Percentiles rank a stretch among this genome's conserved stretches.
Evolutionary conservation across 2,888 invertebrate genomes (phyloP).

Genomic region (Gymnoscelis rufifasciata): DNA sequence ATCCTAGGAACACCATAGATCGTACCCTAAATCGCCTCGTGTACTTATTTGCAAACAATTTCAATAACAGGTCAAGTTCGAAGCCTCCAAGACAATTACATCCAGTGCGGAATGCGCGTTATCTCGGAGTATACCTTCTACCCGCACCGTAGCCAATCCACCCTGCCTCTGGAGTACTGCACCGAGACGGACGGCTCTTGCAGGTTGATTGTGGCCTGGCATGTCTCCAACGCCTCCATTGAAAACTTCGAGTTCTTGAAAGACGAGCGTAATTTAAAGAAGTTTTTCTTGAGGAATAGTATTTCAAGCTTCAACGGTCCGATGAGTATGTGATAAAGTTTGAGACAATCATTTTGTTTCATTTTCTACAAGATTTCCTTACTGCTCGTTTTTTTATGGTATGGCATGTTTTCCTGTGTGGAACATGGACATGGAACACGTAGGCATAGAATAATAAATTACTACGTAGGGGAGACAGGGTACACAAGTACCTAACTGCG

Average conservation of each 20-base stretch:
- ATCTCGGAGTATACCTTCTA: slow-evolving; percentile 63
- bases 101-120: slow-evolving; percentile 55
- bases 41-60: too few relatives aligned
- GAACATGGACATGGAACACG: too few relatives aligned
- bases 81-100: slow-evolving; percentile 48
- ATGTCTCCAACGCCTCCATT: slow-evolving; percentile 56
- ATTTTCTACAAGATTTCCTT: too few relatives aligned
- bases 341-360: neutral
- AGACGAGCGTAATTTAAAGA: slow-evolving; percentile 55
- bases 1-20: too few relatives aligned
- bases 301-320: neutral
- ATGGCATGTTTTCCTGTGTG: too few relatives aligned
- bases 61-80: slow-evolving; percentile 46
- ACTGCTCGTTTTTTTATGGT: too few relatives aligned
- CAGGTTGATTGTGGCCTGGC: slow-evolving; percentile 63
- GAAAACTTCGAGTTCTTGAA: slow-evolving; percentile 66
- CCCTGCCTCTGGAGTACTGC: slow-evolving; percentile 61
- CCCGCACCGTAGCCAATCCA: slow-evolving; percentile 41
- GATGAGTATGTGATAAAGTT: slow-evolving; percentile 8
- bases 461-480: too few relatives aligned
- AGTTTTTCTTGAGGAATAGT: slow-evolving; percentile 45
- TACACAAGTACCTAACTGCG: too few relatives aligned
- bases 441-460: too few relatives aligned
- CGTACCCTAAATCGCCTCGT: too few relatives aligned
- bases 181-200: slow-evolving; percentile 53